These are phyloP conservation scores for Drosophila cognata DNA, from an alignment of 2,888 invertebrate species.

Conservation along the genomic window DNA sequence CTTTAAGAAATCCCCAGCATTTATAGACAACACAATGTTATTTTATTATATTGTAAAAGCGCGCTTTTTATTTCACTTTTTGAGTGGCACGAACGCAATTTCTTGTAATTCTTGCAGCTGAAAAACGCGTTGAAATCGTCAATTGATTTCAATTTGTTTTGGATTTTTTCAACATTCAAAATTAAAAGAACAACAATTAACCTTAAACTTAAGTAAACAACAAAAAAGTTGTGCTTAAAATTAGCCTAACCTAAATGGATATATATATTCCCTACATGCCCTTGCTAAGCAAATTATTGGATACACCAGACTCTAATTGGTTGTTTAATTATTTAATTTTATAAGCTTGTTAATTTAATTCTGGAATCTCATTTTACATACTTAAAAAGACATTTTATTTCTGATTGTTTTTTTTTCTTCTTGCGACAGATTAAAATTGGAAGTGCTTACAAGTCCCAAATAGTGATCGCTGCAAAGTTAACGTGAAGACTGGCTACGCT, in stretches of 20 bases:
- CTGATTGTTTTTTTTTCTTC: neutral
- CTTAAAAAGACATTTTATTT: conserved; percentile 6
- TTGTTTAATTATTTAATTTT: conserved; percentile 3
- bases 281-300: conserved; percentile 19
- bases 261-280: conserved; percentile 35
- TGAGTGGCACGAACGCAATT: conserved; percentile 42
- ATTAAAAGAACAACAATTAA: conserved; percentile 58
- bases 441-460: conserved; percentile 68
- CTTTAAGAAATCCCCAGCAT: neutral
- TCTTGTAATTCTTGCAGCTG: conserved; percentile 30
- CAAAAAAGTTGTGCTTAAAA: conserved; percentile 51
- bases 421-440: conserved; percentile 64
- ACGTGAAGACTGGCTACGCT: neutral
- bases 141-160: conserved; percentile 50
- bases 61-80: conserved; percentile 41
- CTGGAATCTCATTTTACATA: conserved; percentile 24
- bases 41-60: conserved; percentile 35
- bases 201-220: conserved; percentile 54
- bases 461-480: conserved; percentile 3
- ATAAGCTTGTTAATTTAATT: conserved; percentile 25
- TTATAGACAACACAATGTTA: neutral
- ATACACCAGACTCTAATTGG: conserved; percentile 30
- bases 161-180: conserved; percentile 65
- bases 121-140: conserved; percentile 59
- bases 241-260: conserved; percentile 37